A percentile compares a stretch with the other conserved stretches of the same genome.
Conservation (phyloP, 2,113 vertebrate species). For the Morone saxatilis region DNA sequence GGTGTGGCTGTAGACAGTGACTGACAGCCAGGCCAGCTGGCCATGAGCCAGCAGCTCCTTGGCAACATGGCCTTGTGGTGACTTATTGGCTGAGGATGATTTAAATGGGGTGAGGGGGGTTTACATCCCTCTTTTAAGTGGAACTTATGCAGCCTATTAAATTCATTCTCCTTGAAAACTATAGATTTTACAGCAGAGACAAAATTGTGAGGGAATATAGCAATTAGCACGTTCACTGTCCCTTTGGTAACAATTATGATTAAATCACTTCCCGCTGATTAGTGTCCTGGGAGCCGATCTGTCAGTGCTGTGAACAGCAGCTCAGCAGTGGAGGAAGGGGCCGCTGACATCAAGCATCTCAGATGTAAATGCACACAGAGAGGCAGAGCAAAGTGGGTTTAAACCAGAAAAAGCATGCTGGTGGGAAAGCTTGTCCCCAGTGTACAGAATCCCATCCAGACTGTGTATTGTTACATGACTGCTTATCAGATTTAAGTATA, state of each 20-base stretch:
- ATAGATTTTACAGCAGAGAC: neutral
- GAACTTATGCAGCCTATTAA: constrained; percentile 6
- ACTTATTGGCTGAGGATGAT: constrained; percentile 51
- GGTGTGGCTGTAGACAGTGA: constrained; percentile 41
- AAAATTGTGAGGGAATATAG: neutral
- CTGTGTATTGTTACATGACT: neutral
- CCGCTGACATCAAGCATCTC: neutral
- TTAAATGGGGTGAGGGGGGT: constrained; percentile 11
- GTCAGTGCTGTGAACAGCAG: neutral
- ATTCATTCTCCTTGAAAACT: neutral
- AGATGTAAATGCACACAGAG: constrained; percentile 13
- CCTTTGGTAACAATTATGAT: constrained; percentile 24
- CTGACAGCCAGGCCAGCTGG: constrained; percentile 55
- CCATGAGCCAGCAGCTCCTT: constrained; percentile 48
- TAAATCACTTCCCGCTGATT: constrained; percentile 15
- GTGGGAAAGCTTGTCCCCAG: constrained; percentile 1
- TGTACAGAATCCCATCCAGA: neutral
- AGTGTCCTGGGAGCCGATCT: constrained; percentile 25
- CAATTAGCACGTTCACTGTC: constrained; percentile 12
- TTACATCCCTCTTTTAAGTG: constrained; percentile 16
- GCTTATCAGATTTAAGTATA: neutral
- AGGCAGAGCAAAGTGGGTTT: constrained; percentile 17
- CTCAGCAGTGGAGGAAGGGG: neutral
- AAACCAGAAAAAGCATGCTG: constrained; percentile 23
- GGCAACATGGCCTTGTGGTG: constrained; percentile 30